Evolutionary conservation across 2,113 vertebrate species (phyloP), one percentile per base, ranked within the genome.

Genomic region (Phylloscopus trochilus): DNA sequence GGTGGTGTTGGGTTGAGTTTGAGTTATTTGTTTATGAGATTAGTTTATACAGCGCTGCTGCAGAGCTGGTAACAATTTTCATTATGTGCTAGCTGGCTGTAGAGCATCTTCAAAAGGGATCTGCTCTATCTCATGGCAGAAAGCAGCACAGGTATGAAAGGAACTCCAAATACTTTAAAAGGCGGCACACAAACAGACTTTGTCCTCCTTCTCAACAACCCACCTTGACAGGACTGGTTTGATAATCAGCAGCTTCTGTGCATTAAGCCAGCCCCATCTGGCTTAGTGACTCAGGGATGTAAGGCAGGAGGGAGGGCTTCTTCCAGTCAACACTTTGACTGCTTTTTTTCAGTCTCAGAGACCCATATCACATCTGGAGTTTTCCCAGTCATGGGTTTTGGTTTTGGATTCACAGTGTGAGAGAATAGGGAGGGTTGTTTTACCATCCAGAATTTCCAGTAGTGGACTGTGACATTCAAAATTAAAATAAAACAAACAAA

Each of bases 331-430:
- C 31, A 35, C 18, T 74, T 80, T 53, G 78, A 56, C 37, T 95
- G 75, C 86, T 92, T 88, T 55, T 91, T 96, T 90, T 92, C 58
- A 79, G 55, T 77, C 68, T 93, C 85, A 94, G 64, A 90, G 63
- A 47, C 30, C 43, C 46, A 20, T 59, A 55, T 70, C 33, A 56
- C 47, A 68, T 88, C 56, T 92, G 52, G 85, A 91, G 13, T 37
- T 88, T 90, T 27, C 72, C 60, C 70, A 86, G 78, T 63, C 33
- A 63, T 83, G 37, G 62, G 49, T 83, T 96, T 96, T 95, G 70
- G 55, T 89, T 95, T 95, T 81, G 62, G 46, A 91, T 80, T 95
- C 63, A 69, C 28, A 39, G 43, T 43, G 15, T 19, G 3, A 80
- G 49, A 76, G 8, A 51, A 77, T 6, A 74, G 27, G 11, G 43